Evolutionary conservation across 2,113 vertebrate genomes (phyloP).

Genomic region (Ancistrus triradiatus): DNA sequence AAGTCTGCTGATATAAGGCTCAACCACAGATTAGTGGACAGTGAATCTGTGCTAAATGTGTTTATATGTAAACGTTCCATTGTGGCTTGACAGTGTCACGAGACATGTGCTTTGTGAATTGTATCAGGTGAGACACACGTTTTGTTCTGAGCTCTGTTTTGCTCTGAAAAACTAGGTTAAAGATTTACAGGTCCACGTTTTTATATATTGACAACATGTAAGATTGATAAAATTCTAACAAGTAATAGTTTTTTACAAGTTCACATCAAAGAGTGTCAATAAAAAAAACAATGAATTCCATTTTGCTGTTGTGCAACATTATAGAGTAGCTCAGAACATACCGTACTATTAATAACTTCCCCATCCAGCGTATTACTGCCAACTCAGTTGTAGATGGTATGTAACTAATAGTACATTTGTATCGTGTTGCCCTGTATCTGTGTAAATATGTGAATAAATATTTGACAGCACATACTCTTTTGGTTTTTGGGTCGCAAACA

Average conservation of each 20-base stretch:
- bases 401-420: too few relatives aligned
- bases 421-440: slow-evolving; percentile 48
- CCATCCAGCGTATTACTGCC: slow-evolving; percentile 17
- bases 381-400: slow-evolving; percentile 2
- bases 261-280: too few relatives aligned
- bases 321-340: slow-evolving; percentile 15
- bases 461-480: slow-evolving; percentile 28
- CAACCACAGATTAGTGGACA: too few relatives aligned
- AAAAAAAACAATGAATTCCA: too few relatives aligned
- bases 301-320: too few relatives aligned
- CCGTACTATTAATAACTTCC: slow-evolving; percentile 2
- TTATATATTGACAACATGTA: too few relatives aligned
- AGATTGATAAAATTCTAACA: not conserved
- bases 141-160: too few relatives aligned
- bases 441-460: slow-evolving; percentile 54
- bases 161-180: too few relatives aligned
- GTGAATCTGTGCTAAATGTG: slow-evolving; percentile 4
- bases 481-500: not conserved
- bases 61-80: slow-evolving; percentile 9
- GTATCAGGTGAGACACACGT: too few relatives aligned
- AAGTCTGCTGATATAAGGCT: not conserved
- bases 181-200: too few relatives aligned
- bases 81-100: not conserved
- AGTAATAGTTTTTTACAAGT: too few relatives aligned
- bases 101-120: not conserved